Evolutionary conservation across 2,797 vertebrate genomes (phyloP).

Genomic region (Bovichtus diacanthus): DNA sequence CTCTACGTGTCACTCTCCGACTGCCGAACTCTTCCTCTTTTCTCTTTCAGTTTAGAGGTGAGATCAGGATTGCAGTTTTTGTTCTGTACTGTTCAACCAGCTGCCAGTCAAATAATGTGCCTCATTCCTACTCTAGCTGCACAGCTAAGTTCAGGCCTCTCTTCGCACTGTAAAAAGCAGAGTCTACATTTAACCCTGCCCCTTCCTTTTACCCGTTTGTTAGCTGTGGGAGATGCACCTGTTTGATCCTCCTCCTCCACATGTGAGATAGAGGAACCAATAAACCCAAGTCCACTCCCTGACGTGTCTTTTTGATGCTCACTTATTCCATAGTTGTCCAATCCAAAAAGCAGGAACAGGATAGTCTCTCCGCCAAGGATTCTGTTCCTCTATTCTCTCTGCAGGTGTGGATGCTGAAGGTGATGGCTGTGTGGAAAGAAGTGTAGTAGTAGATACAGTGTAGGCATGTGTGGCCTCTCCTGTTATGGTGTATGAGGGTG

Average conservation of each 20-base stretch:
- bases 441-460: neutral
- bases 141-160: constrained; percentile 23
- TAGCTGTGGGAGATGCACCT: neutral
- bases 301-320: neutral
- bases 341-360: neutral
- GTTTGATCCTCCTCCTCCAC: neutral
- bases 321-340: neutral
- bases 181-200: neutral
- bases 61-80: constrained; percentile 39
- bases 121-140: constrained; percentile 42
- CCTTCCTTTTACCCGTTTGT: neutral
- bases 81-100: constrained; percentile 16
- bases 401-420: neutral
- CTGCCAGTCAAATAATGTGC: constrained; percentile 45
- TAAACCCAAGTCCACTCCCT: neutral
- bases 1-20: neutral
- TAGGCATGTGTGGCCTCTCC: constrained; percentile 28
- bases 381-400: neutral
- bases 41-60: constrained; percentile 12
- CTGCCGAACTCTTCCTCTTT: constrained; percentile 5
- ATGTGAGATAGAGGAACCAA: neutral
- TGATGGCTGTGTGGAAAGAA: constrained; percentile 2
- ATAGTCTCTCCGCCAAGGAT: neutral
- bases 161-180: neutral
- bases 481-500: constrained; percentile 45